Conservation (phyloP, 2,797 vertebrate genomes). For the Babyrousa celebensis region DNA sequence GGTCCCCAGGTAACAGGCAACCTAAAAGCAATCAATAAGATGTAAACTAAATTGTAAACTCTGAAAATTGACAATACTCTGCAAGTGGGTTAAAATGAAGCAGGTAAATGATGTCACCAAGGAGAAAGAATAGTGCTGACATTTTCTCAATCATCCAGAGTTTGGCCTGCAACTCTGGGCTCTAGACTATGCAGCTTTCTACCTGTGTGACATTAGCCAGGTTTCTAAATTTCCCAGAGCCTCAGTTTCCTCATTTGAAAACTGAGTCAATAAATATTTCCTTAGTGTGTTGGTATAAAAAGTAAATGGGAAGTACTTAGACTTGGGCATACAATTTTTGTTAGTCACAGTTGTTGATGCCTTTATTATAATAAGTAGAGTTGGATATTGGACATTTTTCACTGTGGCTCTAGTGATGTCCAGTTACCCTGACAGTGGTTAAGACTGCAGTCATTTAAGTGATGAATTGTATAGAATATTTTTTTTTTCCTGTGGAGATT, state of each 20-base stretch:
- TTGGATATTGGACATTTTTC: not conserved
- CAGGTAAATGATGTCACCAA: not conserved
- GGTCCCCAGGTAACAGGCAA: not conserved
- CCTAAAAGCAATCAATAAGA: not conserved
- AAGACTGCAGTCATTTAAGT: not conserved
- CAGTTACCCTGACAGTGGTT: not conserved
- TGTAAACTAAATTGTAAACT: slow-evolving; percentile 14
- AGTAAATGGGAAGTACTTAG: not conserved
- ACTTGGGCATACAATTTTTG: not conserved
- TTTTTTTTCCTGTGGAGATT: not conserved
- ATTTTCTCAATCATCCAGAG: not conserved
- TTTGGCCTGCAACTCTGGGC: not conserved
- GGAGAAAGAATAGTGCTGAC: not conserved
- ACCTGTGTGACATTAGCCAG: not conserved
- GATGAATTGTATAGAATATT: not conserved
- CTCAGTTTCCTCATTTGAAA: not conserved
- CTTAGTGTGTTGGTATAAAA: not conserved
- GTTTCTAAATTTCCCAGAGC: not conserved
- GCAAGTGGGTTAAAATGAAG: not conserved
- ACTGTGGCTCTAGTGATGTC: not conserved
- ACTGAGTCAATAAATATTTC: not conserved
- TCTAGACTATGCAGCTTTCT: not conserved
- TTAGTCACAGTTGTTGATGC: not conserved
- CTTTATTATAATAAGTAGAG: not conserved
- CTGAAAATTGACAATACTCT: not conserved